phyloP scores from a whole-genome alignment of 1,140 invertebrate species.

The Hycleus cichorii region DNA sequence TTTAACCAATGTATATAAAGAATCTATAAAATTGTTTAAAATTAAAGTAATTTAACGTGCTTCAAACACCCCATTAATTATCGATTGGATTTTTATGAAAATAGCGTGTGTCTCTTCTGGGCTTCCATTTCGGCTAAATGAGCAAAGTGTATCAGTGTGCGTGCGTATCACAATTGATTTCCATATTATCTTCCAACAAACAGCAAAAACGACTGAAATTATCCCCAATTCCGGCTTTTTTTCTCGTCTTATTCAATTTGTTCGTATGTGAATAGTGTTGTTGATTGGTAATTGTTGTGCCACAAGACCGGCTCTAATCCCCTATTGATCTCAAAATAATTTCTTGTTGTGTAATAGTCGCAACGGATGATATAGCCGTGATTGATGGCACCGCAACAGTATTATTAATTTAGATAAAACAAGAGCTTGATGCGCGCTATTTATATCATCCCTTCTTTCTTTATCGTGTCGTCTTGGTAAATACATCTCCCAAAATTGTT shows the following conservation, averaged over 20 bases:
- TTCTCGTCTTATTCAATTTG: no score
- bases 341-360: constrained; percentile 1
- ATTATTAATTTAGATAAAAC: constrained; percentile 18
- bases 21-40: constrained; percentile 1
- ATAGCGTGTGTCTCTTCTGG: constrained; percentile 8
- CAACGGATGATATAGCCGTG: constrained; percentile 1
- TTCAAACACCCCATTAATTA: constrained; percentile 4
- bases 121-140: constrained; percentile 7
- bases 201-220: background rate
- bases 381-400: constrained; percentile 15
- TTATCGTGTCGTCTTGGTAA: constrained; percentile 1
- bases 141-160: background rate
- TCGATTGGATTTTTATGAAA: background rate
- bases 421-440: constrained; percentile 15
- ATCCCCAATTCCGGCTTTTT: background rate
- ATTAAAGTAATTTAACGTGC: constrained; percentile 1
- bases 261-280: no score
- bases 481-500: constrained; percentile 7
- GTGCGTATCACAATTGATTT: no score
- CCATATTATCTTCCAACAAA: no score
- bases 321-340: constrained; percentile 4
- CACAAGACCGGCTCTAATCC: background rate
- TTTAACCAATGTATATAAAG: background rate
- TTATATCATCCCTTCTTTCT: background rate
- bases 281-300: no score